These are phyloP conservation scores for Athene noctua DNA, from an alignment of 2,113 vertebrate species.

Conservation along the genomic window DNA sequence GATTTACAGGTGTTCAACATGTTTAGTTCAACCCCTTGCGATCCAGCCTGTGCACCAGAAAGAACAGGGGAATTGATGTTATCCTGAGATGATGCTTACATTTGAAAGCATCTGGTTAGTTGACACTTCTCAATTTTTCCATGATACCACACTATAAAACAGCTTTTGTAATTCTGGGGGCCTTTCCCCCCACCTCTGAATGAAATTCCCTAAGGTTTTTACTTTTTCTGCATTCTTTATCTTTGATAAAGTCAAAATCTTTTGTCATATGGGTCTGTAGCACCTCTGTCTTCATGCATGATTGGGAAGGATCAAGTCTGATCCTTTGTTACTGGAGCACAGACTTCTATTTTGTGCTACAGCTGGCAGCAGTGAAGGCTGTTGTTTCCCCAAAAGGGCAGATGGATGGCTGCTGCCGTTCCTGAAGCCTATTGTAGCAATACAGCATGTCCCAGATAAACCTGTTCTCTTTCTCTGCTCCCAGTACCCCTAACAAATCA, in stretches of 20 bases:
- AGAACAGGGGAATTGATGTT: not conserved
- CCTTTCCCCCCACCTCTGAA: not conserved
- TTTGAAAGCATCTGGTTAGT: constrained; percentile 3
- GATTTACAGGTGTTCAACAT: constrained; percentile 16
- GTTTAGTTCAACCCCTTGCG: not conserved
- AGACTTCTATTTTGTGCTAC: not conserved
- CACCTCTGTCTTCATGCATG: not conserved
- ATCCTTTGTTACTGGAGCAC: not conserved
- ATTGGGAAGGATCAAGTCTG: not conserved
- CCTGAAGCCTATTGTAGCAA: not conserved
- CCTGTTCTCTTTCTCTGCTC: not conserved
- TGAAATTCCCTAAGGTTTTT: not conserved
- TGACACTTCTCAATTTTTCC: constrained; percentile 11
- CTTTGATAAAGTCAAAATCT: not conserved
- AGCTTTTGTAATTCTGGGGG: not conserved
- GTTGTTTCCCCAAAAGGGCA: not conserved
- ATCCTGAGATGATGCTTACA: not conserved
- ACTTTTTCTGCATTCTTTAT: not conserved
- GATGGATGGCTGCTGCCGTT: not conserved
- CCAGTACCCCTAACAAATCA: not conserved
- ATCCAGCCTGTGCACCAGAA: not conserved
- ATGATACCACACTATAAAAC: not conserved
- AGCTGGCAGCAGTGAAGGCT: not conserved
- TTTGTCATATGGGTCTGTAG: not conserved
- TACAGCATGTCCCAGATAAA: not conserved